phyloP scores from a whole-genome alignment of 2,113 vertebrate genomes.

The Dissostichus mawsoni region DNA sequence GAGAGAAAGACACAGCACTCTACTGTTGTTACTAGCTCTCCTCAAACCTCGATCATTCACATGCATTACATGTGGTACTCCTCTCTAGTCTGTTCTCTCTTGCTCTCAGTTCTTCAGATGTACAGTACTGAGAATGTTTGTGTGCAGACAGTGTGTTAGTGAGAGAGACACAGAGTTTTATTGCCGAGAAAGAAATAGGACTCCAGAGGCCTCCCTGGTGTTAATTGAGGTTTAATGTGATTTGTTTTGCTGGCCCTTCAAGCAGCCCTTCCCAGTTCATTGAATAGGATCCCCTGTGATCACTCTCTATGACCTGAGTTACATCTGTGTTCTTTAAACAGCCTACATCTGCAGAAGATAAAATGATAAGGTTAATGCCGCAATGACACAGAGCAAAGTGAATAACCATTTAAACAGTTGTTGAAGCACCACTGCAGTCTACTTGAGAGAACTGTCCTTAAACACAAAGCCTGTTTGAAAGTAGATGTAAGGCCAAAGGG shows the following conservation, averaged over 20 bases:
- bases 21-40: conserved; percentile 40
- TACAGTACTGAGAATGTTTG: conserved; percentile 29
- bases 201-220: conserved; percentile 63
- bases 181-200: conserved; percentile 59
- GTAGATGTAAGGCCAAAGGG: conserved; percentile 17
- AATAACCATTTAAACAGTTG: conserved; percentile 46
- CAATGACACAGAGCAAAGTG: conserved; percentile 47
- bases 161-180: conserved; percentile 49
- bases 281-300: conserved; percentile 68
- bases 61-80: conserved; percentile 5
- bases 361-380: conserved; percentile 68
- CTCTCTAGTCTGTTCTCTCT: conserved; percentile 20
- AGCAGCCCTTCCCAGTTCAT: conserved; percentile 65
- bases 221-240: conserved; percentile 79
- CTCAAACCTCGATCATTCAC: neutral
- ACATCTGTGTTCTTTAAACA: conserved; percentile 69
- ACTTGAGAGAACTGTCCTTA: conserved; percentile 35
- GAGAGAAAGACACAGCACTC: conserved; percentile 31
- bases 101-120: conserved; percentile 14
- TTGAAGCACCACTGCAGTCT: conserved; percentile 28
- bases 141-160: conserved; percentile 34
- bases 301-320: conserved; percentile 62
- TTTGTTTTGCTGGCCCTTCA: conserved; percentile 75
- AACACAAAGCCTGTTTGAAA: conserved; percentile 4
- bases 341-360: conserved; percentile 43